A percentile compares a stretch with the other conserved stretches of the same genome.
Conservation (phyloP, 2,888 invertebrate genomes). For the Melipona bicolor region DNA sequence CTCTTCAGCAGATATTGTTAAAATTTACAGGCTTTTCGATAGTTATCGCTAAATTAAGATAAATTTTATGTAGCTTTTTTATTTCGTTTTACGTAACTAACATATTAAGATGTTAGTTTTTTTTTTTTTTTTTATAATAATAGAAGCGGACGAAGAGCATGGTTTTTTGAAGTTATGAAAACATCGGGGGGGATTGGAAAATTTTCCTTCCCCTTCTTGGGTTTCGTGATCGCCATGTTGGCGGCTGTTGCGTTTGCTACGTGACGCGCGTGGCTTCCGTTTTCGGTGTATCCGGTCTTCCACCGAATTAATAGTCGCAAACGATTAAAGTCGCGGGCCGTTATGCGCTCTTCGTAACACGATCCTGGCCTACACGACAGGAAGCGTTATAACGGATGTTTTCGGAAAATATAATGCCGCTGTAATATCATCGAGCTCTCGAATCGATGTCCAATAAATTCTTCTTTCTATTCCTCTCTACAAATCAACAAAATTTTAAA, state of each 20-base stretch:
- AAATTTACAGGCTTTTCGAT: no score
- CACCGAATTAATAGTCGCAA: conserved; percentile 57
- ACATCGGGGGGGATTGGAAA: not conserved
- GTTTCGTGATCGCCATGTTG: conserved; percentile 5
- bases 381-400: conserved; percentile 50
- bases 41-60: no score
- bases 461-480: not conserved
- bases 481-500: not conserved
- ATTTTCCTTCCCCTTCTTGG: conserved; percentile 35
- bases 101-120: no score
- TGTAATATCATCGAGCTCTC: conserved; percentile 3
- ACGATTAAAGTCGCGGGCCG: conserved; percentile 58
- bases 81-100: no score
- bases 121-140: not conserved
- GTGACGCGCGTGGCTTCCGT: conserved; percentile 75
- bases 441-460: not conserved
- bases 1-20: no score
- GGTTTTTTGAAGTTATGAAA: no score
- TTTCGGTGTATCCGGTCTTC: conserved; percentile 75
- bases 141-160: not conserved
- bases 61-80: no score
- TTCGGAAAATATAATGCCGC: conserved; percentile 34
- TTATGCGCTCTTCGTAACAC: conserved; percentile 50
- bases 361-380: conserved; percentile 31
- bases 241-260: conserved; percentile 52